These are phyloP conservation scores for Montipora efflorescens DNA, from an alignment of 64 coral and sea anemone genomes.

Conservation along the genomic window DNA sequence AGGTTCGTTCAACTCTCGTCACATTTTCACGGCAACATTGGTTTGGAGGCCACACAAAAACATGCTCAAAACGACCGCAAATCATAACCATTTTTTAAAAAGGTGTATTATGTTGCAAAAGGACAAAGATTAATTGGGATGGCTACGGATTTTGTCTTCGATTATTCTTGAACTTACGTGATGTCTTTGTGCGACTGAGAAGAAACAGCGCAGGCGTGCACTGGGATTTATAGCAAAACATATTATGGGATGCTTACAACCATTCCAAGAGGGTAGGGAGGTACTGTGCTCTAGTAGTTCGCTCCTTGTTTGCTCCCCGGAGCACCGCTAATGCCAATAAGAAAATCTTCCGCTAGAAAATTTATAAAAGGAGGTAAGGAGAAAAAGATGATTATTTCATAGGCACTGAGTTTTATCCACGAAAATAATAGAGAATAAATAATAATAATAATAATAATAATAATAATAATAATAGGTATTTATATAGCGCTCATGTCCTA, in stretches of 20 bases:
- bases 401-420: too few relatives aligned
- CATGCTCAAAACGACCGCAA: background rate
- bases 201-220: background rate
- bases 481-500: too few relatives aligned
- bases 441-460: too few relatives aligned
- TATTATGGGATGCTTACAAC: conserved; percentile 71
- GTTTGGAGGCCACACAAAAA: background rate
- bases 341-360: too few relatives aligned
- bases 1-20: background rate
- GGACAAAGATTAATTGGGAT: background rate
- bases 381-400: too few relatives aligned
- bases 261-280: background rate
- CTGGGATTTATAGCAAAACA: background rate
- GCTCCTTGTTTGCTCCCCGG: too few relatives aligned
- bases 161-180: conserved; percentile 41
- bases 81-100: background rate
- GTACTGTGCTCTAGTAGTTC: background rate
- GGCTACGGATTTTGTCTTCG: background rate
- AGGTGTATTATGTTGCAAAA: background rate
- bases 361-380: too few relatives aligned
- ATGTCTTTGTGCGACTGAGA: conserved; percentile 78
- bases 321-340: too few relatives aligned
- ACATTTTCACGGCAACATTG: background rate
- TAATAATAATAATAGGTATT: too few relatives aligned
- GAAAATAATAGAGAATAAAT: too few relatives aligned